Conservation (phyloP, 2,113 vertebrate genomes). For the Chauna torquata region DNA sequence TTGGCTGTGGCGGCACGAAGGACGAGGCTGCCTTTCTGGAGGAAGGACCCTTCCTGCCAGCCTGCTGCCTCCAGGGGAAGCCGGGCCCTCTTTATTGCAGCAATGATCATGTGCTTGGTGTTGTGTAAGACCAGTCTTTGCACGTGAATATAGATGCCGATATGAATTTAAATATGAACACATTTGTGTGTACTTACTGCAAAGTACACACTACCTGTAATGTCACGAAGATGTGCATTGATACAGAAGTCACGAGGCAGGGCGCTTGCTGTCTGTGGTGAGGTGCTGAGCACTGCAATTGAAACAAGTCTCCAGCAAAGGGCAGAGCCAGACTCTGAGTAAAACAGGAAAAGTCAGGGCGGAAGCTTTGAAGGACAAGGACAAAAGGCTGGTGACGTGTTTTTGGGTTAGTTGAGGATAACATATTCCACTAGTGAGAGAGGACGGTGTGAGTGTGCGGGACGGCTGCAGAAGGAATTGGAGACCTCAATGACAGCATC, state of each 20-base stretch:
- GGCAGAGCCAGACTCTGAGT: not conserved
- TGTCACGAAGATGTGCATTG: fast-evolving
- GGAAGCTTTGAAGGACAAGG: not conserved
- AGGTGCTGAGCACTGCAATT: not conserved
- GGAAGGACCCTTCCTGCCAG: not conserved
- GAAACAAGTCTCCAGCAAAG: fast-evolving
- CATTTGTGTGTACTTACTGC: not conserved
- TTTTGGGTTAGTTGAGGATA: not conserved
- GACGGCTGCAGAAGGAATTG: no score
- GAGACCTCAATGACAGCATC: fast-evolving
- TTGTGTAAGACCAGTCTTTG: not conserved
- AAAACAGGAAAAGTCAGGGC: not conserved
- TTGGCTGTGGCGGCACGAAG: not conserved
- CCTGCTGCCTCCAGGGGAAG: not conserved
- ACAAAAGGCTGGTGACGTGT: not conserved
- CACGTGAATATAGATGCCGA: fast-evolving
- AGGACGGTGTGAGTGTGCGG: fast-evolving
- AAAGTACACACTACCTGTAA: not conserved
- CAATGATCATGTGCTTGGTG: not conserved
- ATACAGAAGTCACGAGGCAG: no score
- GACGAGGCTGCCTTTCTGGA: not conserved
- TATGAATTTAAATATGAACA: not conserved
- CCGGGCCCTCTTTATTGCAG: fast-evolving
- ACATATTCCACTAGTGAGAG: fast-evolving
- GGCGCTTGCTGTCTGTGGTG: no score